These are phyloP conservation scores for Zoanthus sociatus DNA, from an alignment of 92 coral and sea anemone species.

Conservation along the genomic window DNA sequence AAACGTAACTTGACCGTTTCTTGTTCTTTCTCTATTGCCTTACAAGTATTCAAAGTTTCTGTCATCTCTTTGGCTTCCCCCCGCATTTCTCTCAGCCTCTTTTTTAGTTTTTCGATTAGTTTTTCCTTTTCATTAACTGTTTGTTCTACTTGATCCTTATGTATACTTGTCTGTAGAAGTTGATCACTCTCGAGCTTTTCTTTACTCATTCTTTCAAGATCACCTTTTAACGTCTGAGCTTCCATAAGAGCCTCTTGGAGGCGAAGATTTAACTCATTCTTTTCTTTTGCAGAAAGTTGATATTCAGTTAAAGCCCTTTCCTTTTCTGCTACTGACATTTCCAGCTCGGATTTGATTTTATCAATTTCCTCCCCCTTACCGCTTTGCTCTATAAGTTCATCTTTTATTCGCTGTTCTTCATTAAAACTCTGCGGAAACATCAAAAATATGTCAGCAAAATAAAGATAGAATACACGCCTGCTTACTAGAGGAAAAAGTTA, in stretches of 20 bases:
- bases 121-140: constrained; percentile 77
- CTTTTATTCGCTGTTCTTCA: constrained; percentile 28
- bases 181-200: constrained; percentile 82
- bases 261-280: constrained; percentile 79
- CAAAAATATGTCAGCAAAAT: neutral
- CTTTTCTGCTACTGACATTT: constrained; percentile 53
- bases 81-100: constrained; percentile 73
- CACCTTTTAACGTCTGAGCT: constrained; percentile 79
- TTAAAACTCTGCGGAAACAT: constrained; percentile 4
- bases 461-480: neutral
- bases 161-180: constrained; percentile 72
- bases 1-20: constrained; percentile 54
- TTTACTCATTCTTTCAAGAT: constrained; percentile 75
- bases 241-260: constrained; percentile 84
- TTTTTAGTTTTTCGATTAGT: constrained; percentile 73
- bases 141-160: constrained; percentile 71
- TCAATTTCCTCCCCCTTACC: constrained; percentile 66
- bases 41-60: constrained; percentile 47
- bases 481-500: neutral
- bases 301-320: constrained; percentile 73
- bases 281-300: constrained; percentile 70
- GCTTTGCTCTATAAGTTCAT: constrained; percentile 55
- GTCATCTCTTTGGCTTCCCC: constrained; percentile 68
- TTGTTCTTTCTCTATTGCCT: constrained; percentile 65
- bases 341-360: constrained; percentile 65